Base-by-base conservation (phyloP, 1,140 invertebrate genomes). In the Zaprionus vittiger region DNA sequence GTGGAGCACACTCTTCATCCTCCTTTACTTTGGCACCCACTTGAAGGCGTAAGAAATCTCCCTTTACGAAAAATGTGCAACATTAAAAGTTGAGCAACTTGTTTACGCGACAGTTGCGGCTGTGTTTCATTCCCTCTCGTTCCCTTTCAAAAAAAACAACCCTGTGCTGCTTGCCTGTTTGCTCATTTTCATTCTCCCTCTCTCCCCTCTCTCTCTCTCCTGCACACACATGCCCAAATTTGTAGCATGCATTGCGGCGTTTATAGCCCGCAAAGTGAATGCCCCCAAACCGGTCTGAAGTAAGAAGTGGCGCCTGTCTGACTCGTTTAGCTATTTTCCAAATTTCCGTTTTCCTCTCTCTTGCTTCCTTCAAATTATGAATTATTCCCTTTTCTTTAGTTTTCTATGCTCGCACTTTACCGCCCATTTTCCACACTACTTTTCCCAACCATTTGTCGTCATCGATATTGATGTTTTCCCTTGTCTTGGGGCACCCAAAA, bases 71-170 rank as follows among this genome's bases (percentile, higher is more conserved):
- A 71, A 79, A 79, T 79, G 77, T 79, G 77, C 77, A 77, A 68
- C 77, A 79, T 79, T 79, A 79, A 79, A 79, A 79, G 77, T 79
- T 79, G 77, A 77, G 74, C 77, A 79, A 79, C 77, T 79, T 76
- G 77, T 76, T 79, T 79, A 70, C 66, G 76, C 73, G 76, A 74
- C 76, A 78, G 72, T 54, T 74, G 72, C 56, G 60, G 64, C 60
- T 64, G 60, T 64, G 67, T 75, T 75, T 59, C 73, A 75, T 71
- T 71, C 31, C 14, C 59, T 31, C 26, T 31, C 26, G 56, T 68
- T 73, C 59, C 52, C 4, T n/a, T 26, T 28, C n/a, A 26, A 57
- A 67, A 77, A 31, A 67, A 77, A 63, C 59, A 55, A 73, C 64
- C 71, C 60, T 14, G 6, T 49, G 26, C 17, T 44, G 7, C 31